Evolutionary conservation across 2,888 invertebrate species (phyloP).

Genomic region (Pammene fasciana): DNA sequence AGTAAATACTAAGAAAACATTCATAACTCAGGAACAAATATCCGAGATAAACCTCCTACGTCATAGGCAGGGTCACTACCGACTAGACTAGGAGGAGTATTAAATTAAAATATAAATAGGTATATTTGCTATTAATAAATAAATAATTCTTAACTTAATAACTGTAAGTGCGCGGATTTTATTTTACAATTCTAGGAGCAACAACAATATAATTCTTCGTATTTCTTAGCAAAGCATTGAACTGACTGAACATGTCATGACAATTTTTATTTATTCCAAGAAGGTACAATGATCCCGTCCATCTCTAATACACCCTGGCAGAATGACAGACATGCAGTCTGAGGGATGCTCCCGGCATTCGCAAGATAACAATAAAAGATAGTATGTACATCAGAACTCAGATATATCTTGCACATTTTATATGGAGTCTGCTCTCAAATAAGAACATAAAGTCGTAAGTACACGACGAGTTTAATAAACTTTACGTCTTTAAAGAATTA

Average conservation of each 20-base stretch:
- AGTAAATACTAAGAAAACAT: too few relatives aligned
- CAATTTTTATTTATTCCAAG: not conserved
- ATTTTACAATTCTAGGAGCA: too few relatives aligned
- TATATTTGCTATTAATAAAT: too few relatives aligned
- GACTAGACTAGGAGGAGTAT: too few relatives aligned
- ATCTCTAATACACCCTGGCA: conserved; percentile 14
- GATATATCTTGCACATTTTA: conserved; percentile 7
- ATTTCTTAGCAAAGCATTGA: too few relatives aligned
- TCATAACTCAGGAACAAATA: too few relatives aligned
- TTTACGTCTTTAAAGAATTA: conserved; percentile 10
- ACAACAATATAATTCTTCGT: too few relatives aligned
- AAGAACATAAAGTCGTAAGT: not conserved
- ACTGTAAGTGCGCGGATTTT: too few relatives aligned
- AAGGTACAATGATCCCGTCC: conserved; percentile 12
- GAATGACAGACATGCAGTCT: conserved; percentile 38
- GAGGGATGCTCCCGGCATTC: conserved; percentile 15
- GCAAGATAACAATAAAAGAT: conserved; percentile 1
- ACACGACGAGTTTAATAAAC: not conserved
- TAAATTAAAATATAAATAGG: not conserved
- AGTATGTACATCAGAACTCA: not conserved
- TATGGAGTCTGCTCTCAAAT: not conserved
- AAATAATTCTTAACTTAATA: too few relatives aligned
- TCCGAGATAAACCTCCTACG: too few relatives aligned
- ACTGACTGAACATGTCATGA: too few relatives aligned
- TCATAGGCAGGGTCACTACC: too few relatives aligned